Evolutionary conservation across 2,888 invertebrate species (phyloP), one percentile per base, ranked within the genome.

Genomic region (Drosophila borborema): DNA sequence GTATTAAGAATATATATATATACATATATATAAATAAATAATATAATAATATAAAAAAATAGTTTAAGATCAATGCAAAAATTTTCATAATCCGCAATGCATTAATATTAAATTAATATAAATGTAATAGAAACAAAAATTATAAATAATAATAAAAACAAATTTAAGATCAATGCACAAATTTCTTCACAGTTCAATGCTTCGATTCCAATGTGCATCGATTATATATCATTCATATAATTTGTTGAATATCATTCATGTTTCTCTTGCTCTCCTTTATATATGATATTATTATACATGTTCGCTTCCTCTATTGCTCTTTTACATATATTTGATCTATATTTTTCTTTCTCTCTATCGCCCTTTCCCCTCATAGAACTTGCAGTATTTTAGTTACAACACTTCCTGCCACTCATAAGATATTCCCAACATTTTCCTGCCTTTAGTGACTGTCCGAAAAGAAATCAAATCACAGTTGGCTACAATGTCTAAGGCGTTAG

Each of bases 401-500:
- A 67, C 71, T 76, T 82, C 86, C 81, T 60, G 49, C 56, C 34
- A 23, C 41, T 38, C 31, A 3, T 34, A 23, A 34, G 49, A 64
- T 45, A 34, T 40, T 62, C 54, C 8, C 5, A 23, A 12, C 49
- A 53, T 38, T 64, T 82, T 72, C 16, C 41, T 43, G 56, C 48
- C 38, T 59, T 46, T 28, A 43, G 70, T 40, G 34, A 23, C 54
- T 40, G 40, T 36, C 23, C 48, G 14, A 38, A 66, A 60, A 43
- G 41, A 62, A 70, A 69, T 84, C 58, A 67, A 80, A 71, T 86
- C 76, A 58, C 64, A 64, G 69, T 69, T 75, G 72, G 70, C 46
- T 80, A 86, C 89, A 82, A 86, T 83, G 87, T 82, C 60, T 61
- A 31, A 65, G 72, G 75, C 73, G 64, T 62, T 62, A 62, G 74